Evolutionary conservation across 2,888 invertebrate species (phyloP).

Genomic region (Chrysolina haemoptera): DNA sequence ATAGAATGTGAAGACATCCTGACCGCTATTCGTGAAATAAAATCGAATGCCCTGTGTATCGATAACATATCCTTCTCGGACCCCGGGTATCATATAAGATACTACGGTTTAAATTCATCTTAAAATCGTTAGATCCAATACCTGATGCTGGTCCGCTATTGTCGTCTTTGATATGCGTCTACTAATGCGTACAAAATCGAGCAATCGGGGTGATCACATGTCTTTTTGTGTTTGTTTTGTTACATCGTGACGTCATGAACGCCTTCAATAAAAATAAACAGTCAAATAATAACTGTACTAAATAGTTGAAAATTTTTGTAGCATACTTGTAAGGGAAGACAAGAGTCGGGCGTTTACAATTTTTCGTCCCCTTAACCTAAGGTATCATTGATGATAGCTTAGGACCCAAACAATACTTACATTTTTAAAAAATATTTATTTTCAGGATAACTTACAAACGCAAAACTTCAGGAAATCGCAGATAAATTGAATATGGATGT

Average conservation of each 20-base stretch:
- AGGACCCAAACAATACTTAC: neutral
- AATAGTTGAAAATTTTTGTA: neutral
- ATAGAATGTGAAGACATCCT: no score
- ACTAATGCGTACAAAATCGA: neutral
- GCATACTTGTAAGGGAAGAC: neutral
- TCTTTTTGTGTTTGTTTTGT: neutral
- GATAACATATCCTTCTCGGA: neutral
- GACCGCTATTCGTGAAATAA: no score
- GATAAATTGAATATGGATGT: neutral
- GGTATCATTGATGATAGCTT: neutral
- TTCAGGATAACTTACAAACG: neutral
- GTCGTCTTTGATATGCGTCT: neutral
- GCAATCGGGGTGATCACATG: neutral
- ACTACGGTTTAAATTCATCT: neutral
- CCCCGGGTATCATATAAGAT: neutral
- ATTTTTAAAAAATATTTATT: neutral
- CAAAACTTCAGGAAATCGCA: neutral
- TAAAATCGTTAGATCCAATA: neutral
- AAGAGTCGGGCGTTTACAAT: neutral
- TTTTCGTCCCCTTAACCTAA: neutral
- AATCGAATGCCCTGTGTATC: no score
- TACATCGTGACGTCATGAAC: neutral
- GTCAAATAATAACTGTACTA: neutral
- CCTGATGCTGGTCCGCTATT: neutral
- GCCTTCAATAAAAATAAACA: neutral